phyloP scores from a whole-genome alignment of 2,113 vertebrate species.

The Rhinolophus sinicus region DNA sequence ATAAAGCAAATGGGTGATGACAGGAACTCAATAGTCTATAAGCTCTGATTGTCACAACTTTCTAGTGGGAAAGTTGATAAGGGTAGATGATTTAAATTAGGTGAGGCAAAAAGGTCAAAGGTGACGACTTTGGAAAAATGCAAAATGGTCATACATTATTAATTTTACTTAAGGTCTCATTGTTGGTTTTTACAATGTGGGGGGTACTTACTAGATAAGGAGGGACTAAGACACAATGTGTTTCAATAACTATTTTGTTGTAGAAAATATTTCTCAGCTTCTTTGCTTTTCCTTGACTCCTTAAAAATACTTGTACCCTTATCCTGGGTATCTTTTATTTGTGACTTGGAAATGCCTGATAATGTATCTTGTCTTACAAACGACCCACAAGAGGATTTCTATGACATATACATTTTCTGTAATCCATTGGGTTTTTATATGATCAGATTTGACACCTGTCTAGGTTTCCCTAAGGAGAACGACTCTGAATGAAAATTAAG shows the following conservation, averaged over 20 bases:
- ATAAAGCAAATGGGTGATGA: neutral
- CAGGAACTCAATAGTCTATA: neutral
- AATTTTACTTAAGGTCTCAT: neutral
- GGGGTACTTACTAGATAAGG: fast-evolving
- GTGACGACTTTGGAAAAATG: neutral
- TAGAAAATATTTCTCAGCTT: neutral
- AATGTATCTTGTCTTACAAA: neutral
- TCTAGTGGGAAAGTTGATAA: neutral
- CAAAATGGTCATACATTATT: neutral
- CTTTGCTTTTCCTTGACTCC: neutral
- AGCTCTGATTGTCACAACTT: neutral
- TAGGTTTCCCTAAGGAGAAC: neutral
- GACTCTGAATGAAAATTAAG: neutral
- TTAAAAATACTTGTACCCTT: neutral
- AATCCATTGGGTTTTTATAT: neutral
- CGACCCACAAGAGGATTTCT: neutral
- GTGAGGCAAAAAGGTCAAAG: neutral
- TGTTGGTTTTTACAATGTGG: neutral
- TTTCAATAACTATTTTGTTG: neutral
- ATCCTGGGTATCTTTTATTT: neutral
- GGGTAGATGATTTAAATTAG: neutral
- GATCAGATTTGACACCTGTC: neutral
- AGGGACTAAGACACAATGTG: neutral
- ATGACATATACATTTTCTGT: neutral
- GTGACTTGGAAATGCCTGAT: neutral